Percentiles rank a stretch among this genome's conserved stretches.
phyloP scores from a whole-genome alignment of 2,888 invertebrate genomes.

The Parnassius apollo region DNA sequence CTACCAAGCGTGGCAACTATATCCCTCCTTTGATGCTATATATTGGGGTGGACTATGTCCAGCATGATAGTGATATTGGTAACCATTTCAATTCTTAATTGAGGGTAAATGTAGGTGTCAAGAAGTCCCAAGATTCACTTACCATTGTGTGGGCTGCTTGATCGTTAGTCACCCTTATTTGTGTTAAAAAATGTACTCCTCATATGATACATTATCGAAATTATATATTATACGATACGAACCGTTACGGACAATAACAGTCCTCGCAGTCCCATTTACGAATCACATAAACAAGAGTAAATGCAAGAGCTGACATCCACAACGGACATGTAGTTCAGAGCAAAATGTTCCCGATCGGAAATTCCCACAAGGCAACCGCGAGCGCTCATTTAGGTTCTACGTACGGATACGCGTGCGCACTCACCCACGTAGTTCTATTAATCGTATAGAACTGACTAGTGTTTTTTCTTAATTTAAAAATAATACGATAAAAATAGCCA shows the following conservation, averaged over 20 bases:
- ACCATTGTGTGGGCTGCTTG: no score
- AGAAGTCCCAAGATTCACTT: no score
- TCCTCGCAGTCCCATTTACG: slow-evolving; percentile 20
- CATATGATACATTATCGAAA: no score
- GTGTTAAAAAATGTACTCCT: no score
- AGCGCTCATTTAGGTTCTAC: slow-evolving; percentile 57
- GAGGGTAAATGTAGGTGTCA: no score
- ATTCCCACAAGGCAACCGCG: slow-evolving; percentile 61
- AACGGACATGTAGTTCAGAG: slow-evolving; percentile 32
- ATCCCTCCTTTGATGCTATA: no score
- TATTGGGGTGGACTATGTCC: no score
- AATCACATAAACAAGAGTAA: slow-evolving; percentile 31
- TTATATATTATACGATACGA: no score
- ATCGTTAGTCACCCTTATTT: no score
- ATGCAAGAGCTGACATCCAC: slow-evolving; percentile 20
- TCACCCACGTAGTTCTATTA: slow-evolving; percentile 42
- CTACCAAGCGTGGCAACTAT: no score
- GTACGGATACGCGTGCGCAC: slow-evolving; percentile 70
- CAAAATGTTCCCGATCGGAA: slow-evolving; percentile 43
- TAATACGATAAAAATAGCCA: neutral
- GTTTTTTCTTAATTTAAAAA: neutral
- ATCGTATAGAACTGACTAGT: slow-evolving; percentile 38
- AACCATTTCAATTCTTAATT: no score
- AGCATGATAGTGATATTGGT: no score
- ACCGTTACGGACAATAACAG: slow-evolving; percentile 1